Conservation (phyloP, 2,797 vertebrate species). For the Megaceryle alcyon region DNA sequence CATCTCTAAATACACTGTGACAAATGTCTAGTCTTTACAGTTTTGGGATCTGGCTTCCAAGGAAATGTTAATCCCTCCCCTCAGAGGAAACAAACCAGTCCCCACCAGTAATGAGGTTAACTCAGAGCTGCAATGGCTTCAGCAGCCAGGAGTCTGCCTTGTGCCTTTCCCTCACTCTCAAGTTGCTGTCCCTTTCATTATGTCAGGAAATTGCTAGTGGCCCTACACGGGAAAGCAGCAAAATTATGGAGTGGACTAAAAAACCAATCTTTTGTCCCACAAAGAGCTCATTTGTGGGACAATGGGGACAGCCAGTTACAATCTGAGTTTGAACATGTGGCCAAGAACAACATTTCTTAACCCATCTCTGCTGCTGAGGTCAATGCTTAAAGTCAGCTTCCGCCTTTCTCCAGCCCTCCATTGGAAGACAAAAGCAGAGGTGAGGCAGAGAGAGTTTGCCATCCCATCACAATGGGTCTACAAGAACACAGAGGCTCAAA, state of each 20-base stretch:
- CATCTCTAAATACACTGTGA: neutral
- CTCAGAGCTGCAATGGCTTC: neutral
- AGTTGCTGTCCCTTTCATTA: neutral
- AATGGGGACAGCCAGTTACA: neutral
- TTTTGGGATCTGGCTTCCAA: neutral
- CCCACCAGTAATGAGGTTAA: neutral
- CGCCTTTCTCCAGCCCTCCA: neutral
- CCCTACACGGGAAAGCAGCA: neutral
- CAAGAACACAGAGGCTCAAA: neutral
- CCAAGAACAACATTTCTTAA: neutral
- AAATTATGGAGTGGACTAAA: neutral
- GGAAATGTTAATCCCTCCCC: neutral
- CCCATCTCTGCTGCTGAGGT: neutral
- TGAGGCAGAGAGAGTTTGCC: neutral
- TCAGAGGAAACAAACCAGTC: neutral
- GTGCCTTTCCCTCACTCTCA: neutral
- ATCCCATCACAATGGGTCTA: neutral
- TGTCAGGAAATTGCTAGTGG: neutral
- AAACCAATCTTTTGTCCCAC: neutral
- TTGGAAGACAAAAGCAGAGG: neutral
- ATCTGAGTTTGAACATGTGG: neutral
- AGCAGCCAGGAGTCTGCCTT: neutral
- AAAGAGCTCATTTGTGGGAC: neutral
- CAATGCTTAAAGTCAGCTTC: neutral
- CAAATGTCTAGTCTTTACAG: neutral